A percentile compares a stretch with the other conserved stretches of the same genome.
phyloP scores from a whole-genome alignment of 2,888 invertebrate species.

The Pedicia rivosa region DNA sequence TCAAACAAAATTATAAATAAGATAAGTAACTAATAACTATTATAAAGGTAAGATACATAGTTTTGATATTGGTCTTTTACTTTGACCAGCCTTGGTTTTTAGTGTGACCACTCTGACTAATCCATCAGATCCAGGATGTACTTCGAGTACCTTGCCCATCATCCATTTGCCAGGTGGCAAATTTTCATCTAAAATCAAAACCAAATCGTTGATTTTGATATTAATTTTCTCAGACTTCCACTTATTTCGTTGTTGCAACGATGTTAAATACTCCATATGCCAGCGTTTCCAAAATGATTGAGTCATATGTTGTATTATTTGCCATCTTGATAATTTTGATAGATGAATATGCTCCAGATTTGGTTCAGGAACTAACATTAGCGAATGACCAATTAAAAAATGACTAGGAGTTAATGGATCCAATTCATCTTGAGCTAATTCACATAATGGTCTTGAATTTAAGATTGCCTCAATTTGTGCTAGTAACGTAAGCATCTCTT shows the following conservation, averaged over 20 bases:
- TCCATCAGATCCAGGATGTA: conserved; percentile 17
- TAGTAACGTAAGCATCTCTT: conserved; percentile 19
- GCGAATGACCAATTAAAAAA: conserved; percentile 3
- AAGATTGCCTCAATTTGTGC: conserved; percentile 20
- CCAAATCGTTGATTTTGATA: conserved; percentile 12
- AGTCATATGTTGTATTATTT: conserved; percentile 12
- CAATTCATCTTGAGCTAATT: conserved; percentile 12
- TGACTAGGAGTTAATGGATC: conserved; percentile 12
- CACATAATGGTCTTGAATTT: conserved; percentile 18
- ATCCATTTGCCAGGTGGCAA: conserved; percentile 15
- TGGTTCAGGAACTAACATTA: conserved; percentile 13
- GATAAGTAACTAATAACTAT: no score
- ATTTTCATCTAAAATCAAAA: conserved; percentile 15
- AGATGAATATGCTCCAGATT: conserved; percentile 8
- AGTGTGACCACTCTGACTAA: conserved; percentile 13
- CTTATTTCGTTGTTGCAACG: conserved; percentile 14
- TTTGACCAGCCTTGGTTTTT: neutral
- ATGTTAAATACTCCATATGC: conserved; percentile 14
- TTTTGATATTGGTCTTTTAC: neutral
- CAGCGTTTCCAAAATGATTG: conserved; percentile 16
- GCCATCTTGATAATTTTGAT: conserved; percentile 15
- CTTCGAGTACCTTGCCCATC: conserved; percentile 13
- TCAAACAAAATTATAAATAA: no score
- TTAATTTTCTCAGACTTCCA: conserved; percentile 11
- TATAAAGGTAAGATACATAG: neutral